Conservation (phyloP, 2,797 vertebrate genomes). For the Artibeus jamaicensis region DNA sequence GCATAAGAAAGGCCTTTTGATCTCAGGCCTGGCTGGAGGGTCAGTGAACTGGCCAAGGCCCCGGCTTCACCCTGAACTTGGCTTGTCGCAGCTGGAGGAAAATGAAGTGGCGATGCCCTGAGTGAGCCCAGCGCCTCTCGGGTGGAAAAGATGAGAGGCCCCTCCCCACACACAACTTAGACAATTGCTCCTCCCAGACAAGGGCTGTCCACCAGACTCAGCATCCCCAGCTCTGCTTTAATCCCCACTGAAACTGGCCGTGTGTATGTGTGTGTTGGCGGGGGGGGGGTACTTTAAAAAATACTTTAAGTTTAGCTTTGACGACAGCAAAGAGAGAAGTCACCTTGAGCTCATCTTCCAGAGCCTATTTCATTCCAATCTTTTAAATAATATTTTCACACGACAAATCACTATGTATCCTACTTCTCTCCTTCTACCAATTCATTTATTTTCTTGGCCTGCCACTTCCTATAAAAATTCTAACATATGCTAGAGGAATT, state of each 20-base stretch:
- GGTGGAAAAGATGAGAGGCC: not conserved
- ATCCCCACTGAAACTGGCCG: not conserved
- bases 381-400: not conserved
- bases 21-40: not conserved
- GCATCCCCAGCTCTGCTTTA: not conserved
- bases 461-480: not conserved
- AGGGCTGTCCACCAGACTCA: not conserved
- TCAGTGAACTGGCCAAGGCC: not conserved
- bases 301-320: not conserved
- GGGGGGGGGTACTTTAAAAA: not conserved
- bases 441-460: not conserved
- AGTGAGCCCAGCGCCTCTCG: not conserved
- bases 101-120: not conserved
- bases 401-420: not conserved
- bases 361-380: not conserved
- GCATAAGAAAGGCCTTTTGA: not conserved
- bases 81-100: not conserved
- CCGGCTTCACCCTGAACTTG: not conserved
- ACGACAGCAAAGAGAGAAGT: not conserved
- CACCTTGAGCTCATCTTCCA: not conserved
- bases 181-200: not conserved
- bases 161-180: not conserved
- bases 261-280: rapidly evolving
- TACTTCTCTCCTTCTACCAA: not conserved
- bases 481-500: not conserved